Base-by-base conservation (phyloP, 2,113 vertebrate species). In the Neotoma lepida region DNA sequence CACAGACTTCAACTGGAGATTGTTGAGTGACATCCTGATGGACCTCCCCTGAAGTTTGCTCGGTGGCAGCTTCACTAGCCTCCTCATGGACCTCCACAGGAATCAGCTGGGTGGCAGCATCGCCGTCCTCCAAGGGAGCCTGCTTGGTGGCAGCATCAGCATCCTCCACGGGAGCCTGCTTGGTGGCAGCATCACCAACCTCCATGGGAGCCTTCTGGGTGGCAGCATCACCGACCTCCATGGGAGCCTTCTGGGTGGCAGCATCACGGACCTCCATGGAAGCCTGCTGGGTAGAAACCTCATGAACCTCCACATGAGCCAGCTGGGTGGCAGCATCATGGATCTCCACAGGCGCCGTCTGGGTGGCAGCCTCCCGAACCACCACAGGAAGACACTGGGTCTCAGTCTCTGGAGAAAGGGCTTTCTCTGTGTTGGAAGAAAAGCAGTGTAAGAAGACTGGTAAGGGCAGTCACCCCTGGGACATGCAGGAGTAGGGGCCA, bases 121-220 rank as follows among this genome's bases (percentile, higher is more conserved):
- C 35, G 5, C 2, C 0, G 35, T 8, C 56, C 18, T 56, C 35
- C 10, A n/a, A 9, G 0, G n/a, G 58, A 58, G 12, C 9, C 9
- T 7, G 70, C 49, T 54, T 30, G 46, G 49, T 5, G 56, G 5
- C 35, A 17, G 56, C 24, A 26, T 63, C 39, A 1, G 0, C 0
- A 56, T 61, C 56, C 39, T 30, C 4, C 56, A 17, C 6, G 0
- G 80, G n/a, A 41, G 22, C 1, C 12, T 0, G 26, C 54, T 39
- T 54, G n/a, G 33, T n/a, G 33, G 76, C 9, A 0, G 33, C 77
- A 4, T 56, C 76, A 8, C 0, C 0, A 26, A 76, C 41, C 41
- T 76, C 6, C 46, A 18, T 28, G 0, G 44, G 6, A 18, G 26
- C 46, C 13, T 6, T 6, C 28, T 77, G 46, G 14, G 14, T 33